phyloP scores from a whole-genome alignment of 2,888 invertebrate genomes.

The Nephrotoma appendiculata region DNA sequence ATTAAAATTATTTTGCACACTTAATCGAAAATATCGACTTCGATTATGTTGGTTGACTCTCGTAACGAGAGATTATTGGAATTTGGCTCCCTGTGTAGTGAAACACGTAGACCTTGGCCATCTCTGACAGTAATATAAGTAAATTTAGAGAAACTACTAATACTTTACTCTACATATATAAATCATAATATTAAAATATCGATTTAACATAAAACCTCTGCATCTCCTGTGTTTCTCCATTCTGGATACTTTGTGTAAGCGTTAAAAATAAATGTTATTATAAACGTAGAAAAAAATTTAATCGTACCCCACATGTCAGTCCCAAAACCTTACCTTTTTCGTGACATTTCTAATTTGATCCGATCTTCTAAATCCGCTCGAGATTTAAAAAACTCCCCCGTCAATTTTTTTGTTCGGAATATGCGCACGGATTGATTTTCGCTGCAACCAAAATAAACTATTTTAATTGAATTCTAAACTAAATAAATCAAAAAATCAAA shows the following conservation, averaged over 20 bases:
- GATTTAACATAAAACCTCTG: background rate
- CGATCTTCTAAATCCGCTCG: constrained; percentile 41
- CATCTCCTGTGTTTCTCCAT: background rate
- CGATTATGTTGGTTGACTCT: no score
- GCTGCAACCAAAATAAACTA: constrained; percentile 14
- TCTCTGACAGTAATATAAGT: no score
- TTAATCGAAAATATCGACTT: no score
- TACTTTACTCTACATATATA: no score
- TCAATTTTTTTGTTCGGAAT: constrained; percentile 47
- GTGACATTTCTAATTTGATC: constrained; percentile 39
- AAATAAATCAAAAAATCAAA: background rate
- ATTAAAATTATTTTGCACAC: no score
- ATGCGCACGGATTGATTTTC: constrained; percentile 37
- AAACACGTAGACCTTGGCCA: no score
- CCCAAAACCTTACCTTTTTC: constrained; percentile 20
- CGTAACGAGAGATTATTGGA: no score
- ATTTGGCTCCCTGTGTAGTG: no score
- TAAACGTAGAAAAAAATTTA: background rate
- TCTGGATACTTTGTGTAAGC: background rate
- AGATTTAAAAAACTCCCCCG: constrained; percentile 38
- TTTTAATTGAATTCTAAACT: no score
- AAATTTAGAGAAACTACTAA: no score
- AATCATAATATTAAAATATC: no score
- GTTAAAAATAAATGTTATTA: background rate
- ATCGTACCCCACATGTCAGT: background rate